Evolutionary conservation across 1,140 invertebrate genomes (phyloP).

Genomic region (Zaprionus tsacasi): DNA sequence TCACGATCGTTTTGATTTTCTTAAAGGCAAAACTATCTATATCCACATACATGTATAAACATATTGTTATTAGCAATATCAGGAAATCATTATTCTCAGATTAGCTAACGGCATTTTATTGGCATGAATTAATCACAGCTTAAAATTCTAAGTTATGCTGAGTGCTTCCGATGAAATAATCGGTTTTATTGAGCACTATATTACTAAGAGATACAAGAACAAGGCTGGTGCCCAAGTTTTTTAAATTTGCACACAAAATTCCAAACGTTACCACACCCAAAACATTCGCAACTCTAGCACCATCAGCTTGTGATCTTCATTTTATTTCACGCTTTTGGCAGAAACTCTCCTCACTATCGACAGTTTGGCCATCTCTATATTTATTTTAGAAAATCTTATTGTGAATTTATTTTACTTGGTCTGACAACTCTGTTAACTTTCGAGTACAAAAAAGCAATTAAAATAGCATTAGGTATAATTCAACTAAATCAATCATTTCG

Average conservation of each 20-base stretch:
- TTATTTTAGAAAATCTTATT: background rate
- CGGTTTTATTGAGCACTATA: background rate
- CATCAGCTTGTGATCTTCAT: no score
- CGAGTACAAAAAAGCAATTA: slow-evolving; percentile 6
- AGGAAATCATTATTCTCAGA: slow-evolving; percentile 44
- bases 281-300: background rate
- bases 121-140: slow-evolving; percentile 28
- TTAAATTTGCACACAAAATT: background rate
- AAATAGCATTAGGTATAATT: background rate
- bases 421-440: background rate
- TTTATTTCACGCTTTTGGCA: background rate
- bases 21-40: slow-evolving; percentile 35
- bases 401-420: no score
- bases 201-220: background rate
- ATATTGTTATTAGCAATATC: slow-evolving; percentile 23
- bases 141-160: slow-evolving; percentile 12
- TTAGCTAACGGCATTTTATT: slow-evolving; percentile 29
- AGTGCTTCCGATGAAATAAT: slow-evolving; percentile 4
- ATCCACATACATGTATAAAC: slow-evolving; percentile 20
- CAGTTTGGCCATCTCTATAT: background rate
- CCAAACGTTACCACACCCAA: background rate
- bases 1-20: slow-evolving; percentile 40
- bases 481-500: slow-evolving; percentile 37
- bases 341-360: background rate
- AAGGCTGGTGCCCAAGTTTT: background rate